Evolutionary conservation across 2,888 invertebrate species (phyloP).

Genomic region (Allolobophora icterica): DNA sequence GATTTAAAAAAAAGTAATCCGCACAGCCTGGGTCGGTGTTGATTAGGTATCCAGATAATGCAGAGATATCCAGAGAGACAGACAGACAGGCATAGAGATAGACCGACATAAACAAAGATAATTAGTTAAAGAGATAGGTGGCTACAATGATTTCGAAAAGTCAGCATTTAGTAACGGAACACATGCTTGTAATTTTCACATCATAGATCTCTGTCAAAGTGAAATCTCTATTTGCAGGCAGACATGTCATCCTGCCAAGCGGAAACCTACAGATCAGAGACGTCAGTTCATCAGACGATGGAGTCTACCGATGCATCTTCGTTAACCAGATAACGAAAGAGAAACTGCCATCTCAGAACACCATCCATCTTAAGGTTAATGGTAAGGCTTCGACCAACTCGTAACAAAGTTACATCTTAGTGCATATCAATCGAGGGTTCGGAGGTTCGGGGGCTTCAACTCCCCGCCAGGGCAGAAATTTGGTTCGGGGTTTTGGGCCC

Average conservation of each 20-base stretch:
- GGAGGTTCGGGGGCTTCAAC: too few relatives aligned
- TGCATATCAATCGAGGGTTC: too few relatives aligned
- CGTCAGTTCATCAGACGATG: constrained; percentile 8
- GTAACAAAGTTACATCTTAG: not conserved
- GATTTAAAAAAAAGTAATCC: too few relatives aligned
- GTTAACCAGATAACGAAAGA: constrained; percentile 23
- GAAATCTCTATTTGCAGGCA: constrained; percentile 14
- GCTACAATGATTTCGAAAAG: too few relatives aligned
- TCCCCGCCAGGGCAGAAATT: too few relatives aligned
- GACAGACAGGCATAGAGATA: not conserved
- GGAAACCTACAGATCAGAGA: constrained; percentile 39
- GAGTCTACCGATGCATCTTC: constrained; percentile 33
- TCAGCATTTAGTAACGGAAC: too few relatives aligned
- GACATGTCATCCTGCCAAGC: constrained; percentile 31
- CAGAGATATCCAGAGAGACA: not conserved
- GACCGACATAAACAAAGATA: not conserved
- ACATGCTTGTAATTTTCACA: not conserved
- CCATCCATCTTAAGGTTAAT: not conserved
- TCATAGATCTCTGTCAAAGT: too few relatives aligned
- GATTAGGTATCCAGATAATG: too few relatives aligned
- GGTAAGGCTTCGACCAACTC: not conserved
- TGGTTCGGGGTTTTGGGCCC: too few relatives aligned
- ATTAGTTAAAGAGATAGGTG: not conserved
- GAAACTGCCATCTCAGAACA: not conserved
- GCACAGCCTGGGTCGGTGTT: too few relatives aligned